Evolutionary conservation across 2,797 vertebrate species (phyloP).

Genomic region (Lagorchestes hirsutus): DNA sequence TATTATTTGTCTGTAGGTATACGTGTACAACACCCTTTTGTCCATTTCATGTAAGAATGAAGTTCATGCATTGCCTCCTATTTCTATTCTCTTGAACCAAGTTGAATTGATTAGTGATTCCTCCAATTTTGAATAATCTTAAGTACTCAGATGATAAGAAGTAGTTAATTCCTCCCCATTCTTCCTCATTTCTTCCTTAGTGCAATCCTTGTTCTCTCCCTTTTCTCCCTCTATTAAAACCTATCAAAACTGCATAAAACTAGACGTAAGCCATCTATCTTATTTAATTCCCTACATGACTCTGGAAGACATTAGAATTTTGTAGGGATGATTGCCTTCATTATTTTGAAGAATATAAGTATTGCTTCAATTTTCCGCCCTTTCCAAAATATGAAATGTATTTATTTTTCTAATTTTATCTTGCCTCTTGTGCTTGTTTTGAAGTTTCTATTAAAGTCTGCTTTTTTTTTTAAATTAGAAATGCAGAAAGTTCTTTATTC

Average conservation of each 20-base stretch:
- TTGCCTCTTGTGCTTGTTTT: neutral
- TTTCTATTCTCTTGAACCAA: neutral
- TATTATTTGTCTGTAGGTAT: neutral
- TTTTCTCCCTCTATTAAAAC: no score
- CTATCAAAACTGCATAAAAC: neutral
- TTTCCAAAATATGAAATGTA: neutral
- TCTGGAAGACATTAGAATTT: neutral
- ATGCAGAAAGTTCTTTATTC: neutral
- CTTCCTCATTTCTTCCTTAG: no score
- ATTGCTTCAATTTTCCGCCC: no score
- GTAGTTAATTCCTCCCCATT: no score
- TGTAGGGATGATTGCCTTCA: neutral
- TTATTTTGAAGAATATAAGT: neutral
- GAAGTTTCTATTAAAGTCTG: neutral
- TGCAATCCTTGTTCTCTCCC: no score
- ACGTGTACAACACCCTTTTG: neutral
- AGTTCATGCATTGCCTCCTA: neutral
- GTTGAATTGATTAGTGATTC: no score
- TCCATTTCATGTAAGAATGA: neutral
- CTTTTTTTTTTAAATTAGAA: neutral
- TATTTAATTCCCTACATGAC: neutral
- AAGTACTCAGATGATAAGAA: no score
- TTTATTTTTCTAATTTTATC: neutral
- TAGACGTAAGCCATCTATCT: neutral
- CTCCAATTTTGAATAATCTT: no score